Percentiles rank a stretch among this genome's conserved stretches.
Conservation (phyloP, 1,140 invertebrate genomes). For the Heterodera schachtii region DNA sequence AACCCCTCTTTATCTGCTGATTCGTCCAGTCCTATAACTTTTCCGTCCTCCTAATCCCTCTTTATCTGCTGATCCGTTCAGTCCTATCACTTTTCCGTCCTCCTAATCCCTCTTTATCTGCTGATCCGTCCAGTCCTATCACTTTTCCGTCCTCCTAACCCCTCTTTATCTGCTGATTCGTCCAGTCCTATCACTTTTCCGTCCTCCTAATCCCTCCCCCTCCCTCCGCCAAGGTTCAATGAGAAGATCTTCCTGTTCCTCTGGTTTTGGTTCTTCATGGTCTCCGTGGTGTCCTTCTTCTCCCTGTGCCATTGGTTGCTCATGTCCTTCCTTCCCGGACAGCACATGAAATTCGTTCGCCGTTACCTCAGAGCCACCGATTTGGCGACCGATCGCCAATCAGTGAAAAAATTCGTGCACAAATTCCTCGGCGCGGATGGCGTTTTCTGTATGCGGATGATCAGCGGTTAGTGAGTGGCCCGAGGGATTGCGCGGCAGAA, state of each 20-base stretch:
- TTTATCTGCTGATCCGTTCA: too few relatives aligned
- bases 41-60: too few relatives aligned
- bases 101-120: too few relatives aligned
- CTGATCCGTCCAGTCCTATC: too few relatives aligned
- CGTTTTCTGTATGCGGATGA: slow-evolving; percentile 67
- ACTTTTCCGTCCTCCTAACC: too few relatives aligned
- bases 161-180: too few relatives aligned
- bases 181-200: not conserved
- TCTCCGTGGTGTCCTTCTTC: slow-evolving; percentile 68
- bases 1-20: too few relatives aligned
- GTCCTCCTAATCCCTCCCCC: too few relatives aligned
- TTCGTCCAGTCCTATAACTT: too few relatives aligned
- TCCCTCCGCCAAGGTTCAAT: slow-evolving; percentile 65
- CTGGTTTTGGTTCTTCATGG: slow-evolving; percentile 71
- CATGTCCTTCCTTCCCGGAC: slow-evolving; percentile 64
- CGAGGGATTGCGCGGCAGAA: not conserved
- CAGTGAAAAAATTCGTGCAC: slow-evolving; percentile 66
- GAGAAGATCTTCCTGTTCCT: slow-evolving; percentile 71
- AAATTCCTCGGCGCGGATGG: slow-evolving; percentile 70
- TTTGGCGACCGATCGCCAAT: slow-evolving; percentile 60
- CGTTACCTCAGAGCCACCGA: slow-evolving; percentile 65
- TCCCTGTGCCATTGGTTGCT: slow-evolving; percentile 65
- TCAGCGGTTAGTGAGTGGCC: slow-evolving; percentile 34
- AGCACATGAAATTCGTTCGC: slow-evolving; percentile 66
- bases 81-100: too few relatives aligned